phyloP scores from a whole-genome alignment of 2,888 invertebrate genomes.

The Stramonita haemastoma region DNA sequence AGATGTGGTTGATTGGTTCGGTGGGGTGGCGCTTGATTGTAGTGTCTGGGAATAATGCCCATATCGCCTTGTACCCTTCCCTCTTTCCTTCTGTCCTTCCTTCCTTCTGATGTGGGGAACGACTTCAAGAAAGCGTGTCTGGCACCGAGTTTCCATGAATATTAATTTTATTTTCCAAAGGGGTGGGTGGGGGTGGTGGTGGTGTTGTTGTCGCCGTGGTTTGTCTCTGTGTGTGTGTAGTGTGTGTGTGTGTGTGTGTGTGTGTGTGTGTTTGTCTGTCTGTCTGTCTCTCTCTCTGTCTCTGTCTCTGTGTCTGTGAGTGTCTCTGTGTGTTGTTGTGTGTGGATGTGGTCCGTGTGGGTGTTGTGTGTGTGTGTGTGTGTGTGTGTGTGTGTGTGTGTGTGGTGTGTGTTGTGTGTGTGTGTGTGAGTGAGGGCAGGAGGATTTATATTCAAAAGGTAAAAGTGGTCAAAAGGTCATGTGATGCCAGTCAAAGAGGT shows the following conservation, averaged over 20 bases:
- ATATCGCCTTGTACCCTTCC: neutral
- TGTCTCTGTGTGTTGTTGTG: neutral
- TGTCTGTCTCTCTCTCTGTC: neutral
- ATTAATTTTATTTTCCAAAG: neutral
- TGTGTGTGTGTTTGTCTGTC: neutral
- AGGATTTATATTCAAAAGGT: too few species aligned
- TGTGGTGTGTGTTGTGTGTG: neutral
- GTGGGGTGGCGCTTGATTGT: neutral
- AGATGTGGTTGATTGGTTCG: constrained; percentile 22
- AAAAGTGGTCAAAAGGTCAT: too few species aligned
- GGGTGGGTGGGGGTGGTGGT: neutral
- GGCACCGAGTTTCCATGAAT: constrained; percentile 9
- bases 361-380: neutral
- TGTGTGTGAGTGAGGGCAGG: neutral
- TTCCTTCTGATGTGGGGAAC: too few species aligned
- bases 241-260: neutral
- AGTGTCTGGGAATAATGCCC: constrained; percentile 10
- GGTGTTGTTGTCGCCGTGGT: neutral
- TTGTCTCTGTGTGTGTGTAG: neutral
- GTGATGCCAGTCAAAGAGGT: too few species aligned
- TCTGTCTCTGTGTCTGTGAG: neutral
- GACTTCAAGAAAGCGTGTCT: constrained; percentile 24
- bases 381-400: neutral
- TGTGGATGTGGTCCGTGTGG: neutral
- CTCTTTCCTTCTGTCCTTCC: too few species aligned